Evolutionary conservation across 2,797 vertebrate species (phyloP).

Genomic region (Cyprinodon diabolis): DNA sequence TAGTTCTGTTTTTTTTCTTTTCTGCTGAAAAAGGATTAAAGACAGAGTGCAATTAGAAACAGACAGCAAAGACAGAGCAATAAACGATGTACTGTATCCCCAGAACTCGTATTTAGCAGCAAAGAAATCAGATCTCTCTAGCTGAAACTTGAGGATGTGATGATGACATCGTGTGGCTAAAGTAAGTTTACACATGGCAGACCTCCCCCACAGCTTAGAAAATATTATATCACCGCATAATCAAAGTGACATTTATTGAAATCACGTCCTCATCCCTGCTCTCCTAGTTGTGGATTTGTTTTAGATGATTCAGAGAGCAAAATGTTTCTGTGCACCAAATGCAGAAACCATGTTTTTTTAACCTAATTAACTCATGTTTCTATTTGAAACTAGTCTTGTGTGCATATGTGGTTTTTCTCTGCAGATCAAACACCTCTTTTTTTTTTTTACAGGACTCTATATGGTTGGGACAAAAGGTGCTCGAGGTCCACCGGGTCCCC

Average conservation of each 20-base stretch:
- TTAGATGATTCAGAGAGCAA: slow-evolving; percentile 1
- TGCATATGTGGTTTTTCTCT: too few relatives aligned
- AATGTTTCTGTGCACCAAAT: neutral
- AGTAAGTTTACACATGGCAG: slow-evolving; percentile 55
- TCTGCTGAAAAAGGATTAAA: slow-evolving; percentile 10
- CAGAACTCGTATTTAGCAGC: slow-evolving; percentile 63
- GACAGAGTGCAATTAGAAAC: slow-evolving; percentile 35
- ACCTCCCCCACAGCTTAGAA: slow-evolving; percentile 44
- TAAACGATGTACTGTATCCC: slow-evolving; percentile 53
- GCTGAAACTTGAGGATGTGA: slow-evolving; percentile 57
- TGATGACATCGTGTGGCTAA: slow-evolving; percentile 75
- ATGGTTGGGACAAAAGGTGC: slow-evolving; percentile 92
- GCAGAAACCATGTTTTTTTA: neutral
- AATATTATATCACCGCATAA: slow-evolving; percentile 71
- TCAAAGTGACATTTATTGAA: slow-evolving; percentile 57
- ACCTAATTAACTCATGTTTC: neutral
- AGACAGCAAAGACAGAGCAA: slow-evolving; percentile 46
- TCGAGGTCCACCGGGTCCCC: slow-evolving; percentile 88
- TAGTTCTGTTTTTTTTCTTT: neutral
- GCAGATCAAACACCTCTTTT: neutral
- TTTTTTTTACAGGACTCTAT: slow-evolving; percentile 82
- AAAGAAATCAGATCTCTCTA: slow-evolving; percentile 68
- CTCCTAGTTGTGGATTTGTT: neutral
- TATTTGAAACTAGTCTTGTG: too few relatives aligned
- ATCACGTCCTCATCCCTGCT: slow-evolving; percentile 5